phyloP scores from a whole-genome alignment of 2,113 vertebrate species.

The Phrynosoma platyrhinos region DNA sequence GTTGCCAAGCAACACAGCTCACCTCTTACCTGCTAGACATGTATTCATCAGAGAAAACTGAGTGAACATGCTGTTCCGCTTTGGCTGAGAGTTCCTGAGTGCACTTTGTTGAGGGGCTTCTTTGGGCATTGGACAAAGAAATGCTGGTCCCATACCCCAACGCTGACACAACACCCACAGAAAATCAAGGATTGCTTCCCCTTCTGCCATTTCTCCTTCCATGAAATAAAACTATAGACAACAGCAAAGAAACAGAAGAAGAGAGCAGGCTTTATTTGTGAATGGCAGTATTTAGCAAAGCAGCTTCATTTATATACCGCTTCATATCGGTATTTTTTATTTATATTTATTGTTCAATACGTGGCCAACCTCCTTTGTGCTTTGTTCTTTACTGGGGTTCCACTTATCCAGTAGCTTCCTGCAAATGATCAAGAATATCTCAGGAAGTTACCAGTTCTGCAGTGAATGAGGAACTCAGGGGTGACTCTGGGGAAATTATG shows the following conservation, averaged over 20 bases:
- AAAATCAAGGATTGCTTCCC: background rate
- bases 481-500: background rate
- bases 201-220: background rate
- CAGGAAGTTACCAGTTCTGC: background rate
- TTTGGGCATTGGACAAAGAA: background rate
- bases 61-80: background rate
- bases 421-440: background rate
- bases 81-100: background rate
- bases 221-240: background rate
- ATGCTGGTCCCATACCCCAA: background rate
- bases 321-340: too few species aligned
- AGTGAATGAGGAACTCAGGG: background rate
- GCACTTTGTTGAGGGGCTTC: background rate
- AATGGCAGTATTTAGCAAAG: background rate
- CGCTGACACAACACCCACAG: background rate
- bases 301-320: too few species aligned
- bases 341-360: background rate
- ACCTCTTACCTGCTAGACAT: conserved; percentile 10
- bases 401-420: background rate
- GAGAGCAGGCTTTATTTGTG: background rate
- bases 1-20: conserved; percentile 30
- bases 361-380: background rate
- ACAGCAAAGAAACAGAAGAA: background rate
- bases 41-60: background rate
- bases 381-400: background rate